phyloP scores from a whole-genome alignment of 2,888 invertebrate genomes.

The Macropis europaea region DNA sequence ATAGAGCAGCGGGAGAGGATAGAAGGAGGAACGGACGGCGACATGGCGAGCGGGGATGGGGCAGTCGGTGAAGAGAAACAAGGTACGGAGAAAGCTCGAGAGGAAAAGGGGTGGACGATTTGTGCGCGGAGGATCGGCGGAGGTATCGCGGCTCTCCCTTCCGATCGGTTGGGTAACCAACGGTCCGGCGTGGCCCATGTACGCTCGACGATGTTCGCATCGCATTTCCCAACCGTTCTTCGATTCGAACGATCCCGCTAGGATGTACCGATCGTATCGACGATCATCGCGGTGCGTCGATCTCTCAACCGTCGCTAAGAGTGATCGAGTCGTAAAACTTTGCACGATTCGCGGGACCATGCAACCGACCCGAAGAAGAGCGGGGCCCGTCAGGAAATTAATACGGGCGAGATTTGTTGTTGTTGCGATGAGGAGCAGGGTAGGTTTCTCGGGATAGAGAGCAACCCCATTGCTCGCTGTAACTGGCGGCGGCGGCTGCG shows the following conservation, averaged over 20 bases:
- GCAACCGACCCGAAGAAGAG: conserved; percentile 67
- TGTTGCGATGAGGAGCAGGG: conserved; percentile 71
- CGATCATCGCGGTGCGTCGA: background rate
- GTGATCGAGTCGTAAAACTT: conserved; percentile 76
- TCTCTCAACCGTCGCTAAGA: conserved; percentile 69
- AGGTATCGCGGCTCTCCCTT: conserved; percentile 24
- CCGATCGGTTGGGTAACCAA: conserved; percentile 41
- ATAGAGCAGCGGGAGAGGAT: conserved; percentile 12
- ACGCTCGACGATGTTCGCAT: conserved; percentile 69
- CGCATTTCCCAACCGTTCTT: conserved; percentile 48
- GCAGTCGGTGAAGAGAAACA: background rate
- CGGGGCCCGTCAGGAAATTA: conserved; percentile 78
- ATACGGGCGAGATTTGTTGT: conserved; percentile 79
- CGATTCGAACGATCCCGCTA: conserved; percentile 77
- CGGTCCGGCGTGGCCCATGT: conserved; percentile 55
- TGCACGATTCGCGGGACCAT: conserved; percentile 70
- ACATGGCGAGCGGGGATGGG: background rate
- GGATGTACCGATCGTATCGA: conserved; percentile 69
- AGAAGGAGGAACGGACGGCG: background rate
- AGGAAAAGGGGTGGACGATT: conserved; percentile 5
- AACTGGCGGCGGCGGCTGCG: conserved; percentile 77
- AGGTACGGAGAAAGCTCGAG: background rate
- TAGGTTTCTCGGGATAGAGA: conserved; percentile 77
- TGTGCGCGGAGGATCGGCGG: conserved; percentile 1
- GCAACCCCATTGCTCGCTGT: conserved; percentile 79